Evolutionary conservation across 2,797 vertebrate genomes (phyloP).

Genomic region (Macroramphosus scolopax): DNA sequence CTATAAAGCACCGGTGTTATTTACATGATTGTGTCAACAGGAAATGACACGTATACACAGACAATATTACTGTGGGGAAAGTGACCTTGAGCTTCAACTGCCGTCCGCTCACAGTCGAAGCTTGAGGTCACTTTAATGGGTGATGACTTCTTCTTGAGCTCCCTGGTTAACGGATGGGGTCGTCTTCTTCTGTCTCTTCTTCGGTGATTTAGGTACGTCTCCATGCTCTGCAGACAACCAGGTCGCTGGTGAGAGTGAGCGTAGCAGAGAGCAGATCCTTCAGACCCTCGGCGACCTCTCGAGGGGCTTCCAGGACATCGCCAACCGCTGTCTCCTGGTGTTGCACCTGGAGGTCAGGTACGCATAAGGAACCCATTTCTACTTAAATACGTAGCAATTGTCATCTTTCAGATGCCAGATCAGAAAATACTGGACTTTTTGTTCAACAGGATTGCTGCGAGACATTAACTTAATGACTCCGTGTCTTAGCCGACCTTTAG

Average conservation of each 20-base stretch:
- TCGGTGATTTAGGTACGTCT: conserved; percentile 66
- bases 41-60: too few relatives aligned
- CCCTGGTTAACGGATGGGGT: background rate
- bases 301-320: conserved; percentile 91
- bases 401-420: too few relatives aligned
- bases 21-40: too few relatives aligned
- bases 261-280: conserved; percentile 90
- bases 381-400: too few relatives aligned
- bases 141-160: background rate
- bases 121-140: background rate
- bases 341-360: conserved; percentile 98
- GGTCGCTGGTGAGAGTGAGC: conserved; percentile 77
- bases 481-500: too few relatives aligned
- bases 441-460: too few relatives aligned
- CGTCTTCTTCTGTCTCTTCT: background rate
- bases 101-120: background rate
- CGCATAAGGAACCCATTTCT: conserved; percentile 21
- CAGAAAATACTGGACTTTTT: too few relatives aligned
- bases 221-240: conserved; percentile 83
- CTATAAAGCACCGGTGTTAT: too few relatives aligned
- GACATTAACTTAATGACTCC: too few relatives aligned
- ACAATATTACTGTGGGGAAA: too few relatives aligned
- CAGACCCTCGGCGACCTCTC: conserved; percentile 90
- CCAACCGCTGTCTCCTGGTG: conserved; percentile 91
- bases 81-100: too few relatives aligned